Conservation (phyloP, 2,113 vertebrate genomes). For the Grammomys dolichurus region DNA sequence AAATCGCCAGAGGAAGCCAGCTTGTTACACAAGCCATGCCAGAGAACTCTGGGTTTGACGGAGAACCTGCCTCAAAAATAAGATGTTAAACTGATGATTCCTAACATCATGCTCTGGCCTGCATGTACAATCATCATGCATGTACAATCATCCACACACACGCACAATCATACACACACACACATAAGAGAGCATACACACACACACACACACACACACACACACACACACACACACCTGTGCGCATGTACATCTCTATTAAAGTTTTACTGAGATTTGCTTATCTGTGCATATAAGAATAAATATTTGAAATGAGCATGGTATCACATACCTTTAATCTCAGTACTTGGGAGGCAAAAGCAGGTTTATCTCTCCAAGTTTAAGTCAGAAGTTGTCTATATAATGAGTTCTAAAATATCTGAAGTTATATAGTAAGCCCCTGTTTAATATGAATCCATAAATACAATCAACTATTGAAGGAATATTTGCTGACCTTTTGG, state of each 20-base stretch:
- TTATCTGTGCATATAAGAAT: background rate
- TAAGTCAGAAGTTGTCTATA: background rate
- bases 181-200: background rate
- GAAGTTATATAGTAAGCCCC: background rate
- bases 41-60: background rate
- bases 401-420: background rate
- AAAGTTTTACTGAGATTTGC: background rate
- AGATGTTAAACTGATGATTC: background rate
- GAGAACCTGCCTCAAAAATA: background rate
- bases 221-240: background rate
- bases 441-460: background rate
- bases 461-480: too few relatives aligned
- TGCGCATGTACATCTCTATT: too few relatives aligned
- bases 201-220: background rate
- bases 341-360: background rate
- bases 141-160: background rate
- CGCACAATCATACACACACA: background rate
- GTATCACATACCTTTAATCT: background rate
- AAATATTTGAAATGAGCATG: background rate
- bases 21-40: background rate
- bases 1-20: background rate
- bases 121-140: background rate
- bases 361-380: background rate
- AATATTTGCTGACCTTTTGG: background rate
- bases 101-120: background rate